A percentile compares a stretch with the other conserved stretches of the same genome.
Conservation (phyloP, 2,113 vertebrate genomes). For the Dromaius novaehollandiae region DNA sequence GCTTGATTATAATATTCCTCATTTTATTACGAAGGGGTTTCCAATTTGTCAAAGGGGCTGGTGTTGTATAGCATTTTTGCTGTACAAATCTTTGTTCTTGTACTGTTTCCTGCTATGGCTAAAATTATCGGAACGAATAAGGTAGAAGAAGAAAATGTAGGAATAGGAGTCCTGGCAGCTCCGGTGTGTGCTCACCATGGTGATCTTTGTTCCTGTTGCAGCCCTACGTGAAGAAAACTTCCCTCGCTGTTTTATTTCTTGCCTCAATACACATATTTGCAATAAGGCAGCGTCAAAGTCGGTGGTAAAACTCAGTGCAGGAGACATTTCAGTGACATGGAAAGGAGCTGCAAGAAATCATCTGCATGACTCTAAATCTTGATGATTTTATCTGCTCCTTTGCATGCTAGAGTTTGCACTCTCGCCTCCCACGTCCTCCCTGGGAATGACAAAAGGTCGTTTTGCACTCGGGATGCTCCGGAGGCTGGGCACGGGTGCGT, state of each 20-base stretch:
- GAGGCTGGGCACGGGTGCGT: neutral
- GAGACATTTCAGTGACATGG: neutral
- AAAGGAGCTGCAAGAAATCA: neutral
- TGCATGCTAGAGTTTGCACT: neutral
- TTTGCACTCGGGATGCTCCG: neutral
- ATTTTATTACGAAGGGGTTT: neutral
- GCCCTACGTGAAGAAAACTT: neutral
- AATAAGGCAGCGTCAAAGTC: neutral
- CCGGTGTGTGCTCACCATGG: neutral
- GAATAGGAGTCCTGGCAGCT: neutral
- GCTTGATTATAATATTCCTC: neutral
- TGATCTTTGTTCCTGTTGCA: neutral
- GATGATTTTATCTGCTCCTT: neutral
- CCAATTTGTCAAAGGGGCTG: neutral
- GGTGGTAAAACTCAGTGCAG: neutral
- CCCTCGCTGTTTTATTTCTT: neutral
- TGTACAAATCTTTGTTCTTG: neutral
- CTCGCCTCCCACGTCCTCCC: accelerated
- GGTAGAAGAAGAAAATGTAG: neutral
- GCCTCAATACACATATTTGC: neutral
- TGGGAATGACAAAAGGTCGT: neutral
- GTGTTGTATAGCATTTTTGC: neutral
- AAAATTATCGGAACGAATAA: neutral
- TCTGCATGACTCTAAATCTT: neutral
- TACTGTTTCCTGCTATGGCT: neutral